Evolutionary conservation across 2,888 invertebrate genomes (phyloP), one percentile per base, ranked within the genome.

Genomic region (Protophormia terraenovae): DNA sequence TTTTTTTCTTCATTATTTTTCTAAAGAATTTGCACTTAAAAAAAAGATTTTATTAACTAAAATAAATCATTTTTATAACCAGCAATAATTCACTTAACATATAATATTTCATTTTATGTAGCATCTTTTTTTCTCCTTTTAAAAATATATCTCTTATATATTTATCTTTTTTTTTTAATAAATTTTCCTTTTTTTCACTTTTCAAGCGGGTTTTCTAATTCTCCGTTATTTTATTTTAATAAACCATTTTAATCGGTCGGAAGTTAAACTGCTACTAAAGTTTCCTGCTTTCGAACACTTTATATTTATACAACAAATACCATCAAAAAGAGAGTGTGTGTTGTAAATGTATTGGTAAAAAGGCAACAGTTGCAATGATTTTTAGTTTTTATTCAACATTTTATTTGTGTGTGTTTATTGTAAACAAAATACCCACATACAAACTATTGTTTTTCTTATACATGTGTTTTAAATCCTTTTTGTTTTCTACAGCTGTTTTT

Each of bases 211-310:
- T n/a, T n/a, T n/a, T n/a, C 14, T 3, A 45, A 6, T 10, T 32
- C 24, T 45, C 45, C 27, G 14, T 53, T 0, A 10, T n/a, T 12
- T 53, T 1, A 41, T 62, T 62, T 22, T 14, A 1, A 38, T 14
- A 41, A n/a, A 27, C 29, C 29, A 12, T 60, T 14, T 72, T 14
- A 67, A 72, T 62, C 73, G 60, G 53, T 69, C 73, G 78, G 62
- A 80, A 79, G 79, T 84, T 71, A 27, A 84, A 58, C 84, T 80
- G 84, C 79, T 71, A 84, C 84, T 84, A 58, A 84, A 50, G 76
- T 84, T 80, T 47, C 41, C 75, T 76, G 12, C 38, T 16, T 55
- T 80, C 75, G 38, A 27, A 76, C 79, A 80, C 45, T 76, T 71
- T 14, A 19, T 84, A 80, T 84, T 84, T 80, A 80, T 80, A 73